Conservation (phyloP, 2,888 invertebrate genomes). For the Eupithecia abbreviata region DNA sequence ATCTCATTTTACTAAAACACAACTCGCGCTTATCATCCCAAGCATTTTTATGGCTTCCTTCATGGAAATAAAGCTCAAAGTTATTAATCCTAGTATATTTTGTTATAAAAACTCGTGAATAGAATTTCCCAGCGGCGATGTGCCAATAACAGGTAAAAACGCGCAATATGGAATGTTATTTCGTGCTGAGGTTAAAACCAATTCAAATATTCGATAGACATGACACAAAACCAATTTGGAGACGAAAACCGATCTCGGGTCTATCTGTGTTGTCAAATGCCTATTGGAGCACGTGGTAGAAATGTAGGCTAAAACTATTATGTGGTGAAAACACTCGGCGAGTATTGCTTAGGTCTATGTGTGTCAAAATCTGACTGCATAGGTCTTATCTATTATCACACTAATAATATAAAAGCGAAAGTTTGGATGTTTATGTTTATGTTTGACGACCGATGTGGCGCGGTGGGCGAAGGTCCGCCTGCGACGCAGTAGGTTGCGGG, state of each 20-base stretch:
- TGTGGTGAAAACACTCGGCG: not conserved
- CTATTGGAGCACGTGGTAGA: conserved; percentile 7
- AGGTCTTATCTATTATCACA: not conserved
- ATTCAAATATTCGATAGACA: conserved; percentile 72
- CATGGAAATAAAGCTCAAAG: conserved; percentile 12
- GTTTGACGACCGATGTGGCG: too few species aligned
- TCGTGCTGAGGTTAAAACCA: conserved; percentile 74
- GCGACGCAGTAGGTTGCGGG: too few species aligned
- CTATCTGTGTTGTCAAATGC: conserved; percentile 50
- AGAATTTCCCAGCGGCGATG: conserved; percentile 47
- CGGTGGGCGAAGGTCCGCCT: too few species aligned
- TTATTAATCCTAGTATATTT: conserved; percentile 24
- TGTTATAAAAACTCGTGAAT: conserved; percentile 43
- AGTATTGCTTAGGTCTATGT: not conserved
- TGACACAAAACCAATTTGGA: conserved; percentile 70
- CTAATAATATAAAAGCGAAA: too few species aligned
- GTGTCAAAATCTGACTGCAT: not conserved
- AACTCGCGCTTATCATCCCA: conserved; percentile 3
- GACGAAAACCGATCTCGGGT: conserved; percentile 55
- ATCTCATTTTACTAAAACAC: conserved; percentile 34
- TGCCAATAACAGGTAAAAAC: conserved; percentile 55
- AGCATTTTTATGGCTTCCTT: conserved; percentile 1
- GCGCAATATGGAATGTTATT: conserved; percentile 59
- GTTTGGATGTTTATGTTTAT: too few species aligned
- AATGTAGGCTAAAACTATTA: not conserved